Evolutionary conservation across 2,797 vertebrate genomes (phyloP).

Genomic region (Sebastes alutus): DNA sequence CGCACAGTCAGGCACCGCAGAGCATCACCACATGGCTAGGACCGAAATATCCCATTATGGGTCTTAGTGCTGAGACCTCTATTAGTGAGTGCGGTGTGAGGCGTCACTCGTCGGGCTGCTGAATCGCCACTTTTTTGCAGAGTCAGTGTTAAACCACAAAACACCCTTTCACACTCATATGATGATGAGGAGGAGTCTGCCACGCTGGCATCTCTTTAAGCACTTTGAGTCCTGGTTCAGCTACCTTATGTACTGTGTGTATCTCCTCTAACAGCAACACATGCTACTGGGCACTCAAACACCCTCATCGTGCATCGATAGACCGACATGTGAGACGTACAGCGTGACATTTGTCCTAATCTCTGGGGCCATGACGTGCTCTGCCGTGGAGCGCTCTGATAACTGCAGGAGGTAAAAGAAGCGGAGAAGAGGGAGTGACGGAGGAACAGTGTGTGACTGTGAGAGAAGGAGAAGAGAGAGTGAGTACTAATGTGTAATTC

Average conservation of each 20-base stretch:
- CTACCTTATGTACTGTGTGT: background rate
- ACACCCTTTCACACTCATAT: constrained; percentile 15
- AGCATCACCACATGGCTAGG: background rate
- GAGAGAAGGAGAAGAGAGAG: background rate
- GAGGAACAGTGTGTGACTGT: constrained; percentile 27
- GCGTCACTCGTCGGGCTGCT: constrained; percentile 15
- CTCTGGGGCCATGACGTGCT: constrained; percentile 36
- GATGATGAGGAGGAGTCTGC: background rate
- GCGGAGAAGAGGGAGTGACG: background rate
- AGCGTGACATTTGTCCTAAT: constrained; percentile 48
- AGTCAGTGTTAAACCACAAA: constrained; percentile 43
- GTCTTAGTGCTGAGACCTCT: constrained; percentile 3
- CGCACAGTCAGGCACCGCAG: background rate
- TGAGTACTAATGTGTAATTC: background rate
- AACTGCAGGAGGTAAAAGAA: constrained; percentile 32
- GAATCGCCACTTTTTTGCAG: constrained; percentile 21
- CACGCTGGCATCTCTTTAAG: background rate
- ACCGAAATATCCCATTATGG: constrained; percentile 23
- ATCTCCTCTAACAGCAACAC: constrained; percentile 8
- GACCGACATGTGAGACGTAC: constrained; percentile 15
- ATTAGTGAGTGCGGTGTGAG: constrained; percentile 19
- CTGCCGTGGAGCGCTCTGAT: constrained; percentile 38
- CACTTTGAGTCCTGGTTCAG: constrained; percentile 1
- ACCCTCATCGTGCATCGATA: constrained; percentile 9
- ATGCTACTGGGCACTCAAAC: constrained; percentile 11